Evolutionary conservation across 2,797 vertebrate genomes (phyloP).

Genomic region (Sebastes ruberrimus): DNA sequence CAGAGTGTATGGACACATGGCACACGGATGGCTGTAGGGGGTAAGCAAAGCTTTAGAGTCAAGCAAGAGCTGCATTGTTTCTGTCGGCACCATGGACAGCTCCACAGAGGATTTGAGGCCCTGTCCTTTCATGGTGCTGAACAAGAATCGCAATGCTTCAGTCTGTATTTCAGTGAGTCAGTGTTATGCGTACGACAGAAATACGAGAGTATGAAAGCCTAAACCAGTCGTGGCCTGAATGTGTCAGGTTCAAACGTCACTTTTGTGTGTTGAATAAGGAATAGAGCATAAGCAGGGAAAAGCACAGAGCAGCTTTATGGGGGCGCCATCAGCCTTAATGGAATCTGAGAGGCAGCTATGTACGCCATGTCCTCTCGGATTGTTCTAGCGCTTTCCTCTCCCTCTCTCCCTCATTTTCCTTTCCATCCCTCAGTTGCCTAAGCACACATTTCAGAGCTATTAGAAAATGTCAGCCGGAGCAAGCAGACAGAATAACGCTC

Average conservation of each 20-base stretch:
- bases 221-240: conserved; percentile 75
- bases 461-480: conserved; percentile 67
- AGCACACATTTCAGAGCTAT: conserved; percentile 72
- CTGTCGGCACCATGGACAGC: conserved; percentile 42
- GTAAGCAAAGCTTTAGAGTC: conserved; percentile 2
- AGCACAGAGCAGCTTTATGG: conserved; percentile 58
- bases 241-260: conserved; percentile 76
- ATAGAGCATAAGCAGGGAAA: conserved; percentile 46
- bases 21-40: conserved; percentile 9
- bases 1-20: conserved; percentile 13
- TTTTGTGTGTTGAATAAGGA: conserved; percentile 55
- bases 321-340: conserved; percentile 72
- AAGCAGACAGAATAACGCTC: conserved; percentile 18
- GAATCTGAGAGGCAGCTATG: conserved; percentile 65
- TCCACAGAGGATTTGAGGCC: conserved; percentile 26
- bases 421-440: conserved; percentile 41
- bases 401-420: conserved; percentile 27
- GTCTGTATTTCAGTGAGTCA: conserved; percentile 51
- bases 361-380: conserved; percentile 49
- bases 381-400: conserved; percentile 47
- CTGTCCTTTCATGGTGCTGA: conserved; percentile 39
- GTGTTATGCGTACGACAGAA: conserved; percentile 51
- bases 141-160: conserved; percentile 35
- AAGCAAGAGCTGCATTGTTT: conserved; percentile 42
- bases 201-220: conserved; percentile 60